Evolutionary conservation across 2,888 invertebrate species (phyloP), one percentile per base, ranked within the genome.

Genomic region (Chrysolina oricalcia): DNA sequence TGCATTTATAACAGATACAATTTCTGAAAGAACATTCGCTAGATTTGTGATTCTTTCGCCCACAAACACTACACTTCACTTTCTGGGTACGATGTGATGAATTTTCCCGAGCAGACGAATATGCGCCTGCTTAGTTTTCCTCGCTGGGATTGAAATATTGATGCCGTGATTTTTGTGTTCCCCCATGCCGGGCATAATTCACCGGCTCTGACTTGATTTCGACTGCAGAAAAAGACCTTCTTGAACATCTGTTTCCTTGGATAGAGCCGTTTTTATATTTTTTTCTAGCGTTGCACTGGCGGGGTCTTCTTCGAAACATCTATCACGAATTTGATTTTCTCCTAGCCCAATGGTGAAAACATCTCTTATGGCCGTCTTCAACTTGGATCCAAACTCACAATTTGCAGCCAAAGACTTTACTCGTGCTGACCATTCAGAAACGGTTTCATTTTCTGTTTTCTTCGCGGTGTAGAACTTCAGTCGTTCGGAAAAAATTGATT

Each of bases 221-320:
- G 17, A 17, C 17, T 15, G 48, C 13, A 17, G 2, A 6, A 6
- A 53, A 1, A 19, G 53, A 21, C 21, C 53, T 53, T 19, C 21
- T 53, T 9, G 53, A 53, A 53, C 9, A 21, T 21, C 9, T 21
- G 10, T 21, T 53, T 53, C 53, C 21, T 53, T 53, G 1, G 21
- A 17, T 53, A 53, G 17, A 21, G 53, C 53, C 2, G 2, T 53
- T 21, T 53, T 53, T 15, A 53, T 1, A 2, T 21, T 53, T 53
- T 53, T 53, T 21, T 53, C 53, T 21, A 53, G 53, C 6, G 53
- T 13, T 0, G 53, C 8, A 53, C 21, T 21, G 5, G 50, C 50
- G 9, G 67, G 50, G 40, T 50, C 46, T 50, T 67, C 67, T 53
- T 53, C 67, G n/a, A 35, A 50, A 13, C 48, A 67, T 35, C 67